Evolutionary conservation across 2,888 invertebrate species (phyloP), one percentile per base, ranked within the genome.

Genomic region (Agriopis aurantiaria): DNA sequence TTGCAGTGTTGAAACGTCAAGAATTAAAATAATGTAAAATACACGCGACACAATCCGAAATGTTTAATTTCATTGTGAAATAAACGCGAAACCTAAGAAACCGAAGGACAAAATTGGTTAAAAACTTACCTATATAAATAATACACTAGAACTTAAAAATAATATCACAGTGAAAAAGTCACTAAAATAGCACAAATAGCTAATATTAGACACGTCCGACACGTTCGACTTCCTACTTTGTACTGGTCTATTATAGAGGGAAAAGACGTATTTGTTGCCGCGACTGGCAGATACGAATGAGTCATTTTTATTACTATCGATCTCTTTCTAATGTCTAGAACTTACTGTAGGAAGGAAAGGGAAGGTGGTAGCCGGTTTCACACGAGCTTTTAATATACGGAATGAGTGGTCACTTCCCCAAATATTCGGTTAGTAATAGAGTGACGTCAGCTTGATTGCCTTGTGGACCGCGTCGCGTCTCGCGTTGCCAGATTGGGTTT

Each of bases 161-260:
- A 82, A 75, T 82, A 82, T 82, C 81, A 82, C 82, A 82, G 82
- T 72, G 73, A 8, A 53, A 64, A 68, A 72, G 49, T 14, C 55
- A 65, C 59, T 53, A 61, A 55, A 75, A 60, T 65, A 75, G 71
- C 69, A 59, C 65, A 65, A 55, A 63, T 68, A 74, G 61, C 59
- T 40, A 64, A 53, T 17, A 53, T 23, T 11, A 55, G 53, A 69
- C 77, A 75, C 81, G 75, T 59, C 70, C 64, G 52, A 65, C 56
- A 49, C 55, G 1, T 9, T 12, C 55, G 43, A 63, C 62, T 60
- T 66, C 65, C 70, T 49, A 65, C 69, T 64, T 72, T 72, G 73
- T 71, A 80, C 77, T 80, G 67, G 58, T 10, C n/a, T 41, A 41
- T 67, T 48, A 49, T 49, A 59, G 23, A 41, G 10, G 14, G 6